Conservation (phyloP, 1,140 invertebrate genomes). For the Meloidogyne exigua region DNA sequence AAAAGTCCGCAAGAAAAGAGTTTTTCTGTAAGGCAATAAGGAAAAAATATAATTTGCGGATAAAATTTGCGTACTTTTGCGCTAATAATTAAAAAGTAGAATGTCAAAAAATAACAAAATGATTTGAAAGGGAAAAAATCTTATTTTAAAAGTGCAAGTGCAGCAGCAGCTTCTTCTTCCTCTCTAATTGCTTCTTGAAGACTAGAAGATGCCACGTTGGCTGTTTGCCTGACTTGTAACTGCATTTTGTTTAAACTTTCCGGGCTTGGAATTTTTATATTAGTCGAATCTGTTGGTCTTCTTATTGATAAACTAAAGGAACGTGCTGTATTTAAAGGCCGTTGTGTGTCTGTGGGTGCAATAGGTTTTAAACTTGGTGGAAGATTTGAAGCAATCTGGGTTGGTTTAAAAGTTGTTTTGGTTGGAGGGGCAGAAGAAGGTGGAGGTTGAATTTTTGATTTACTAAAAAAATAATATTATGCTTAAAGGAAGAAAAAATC, state of each 20-base stretch:
- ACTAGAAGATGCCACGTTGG: neutral
- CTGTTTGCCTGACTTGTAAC: conserved; percentile 16
- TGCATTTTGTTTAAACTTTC: conserved; percentile 21
- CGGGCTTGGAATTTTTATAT: conserved; percentile 22
- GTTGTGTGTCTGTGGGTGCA: neutral
- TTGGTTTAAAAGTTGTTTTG: conserved; percentile 19
- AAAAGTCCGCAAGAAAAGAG: too few relatives aligned
- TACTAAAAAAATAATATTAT: too few relatives aligned
- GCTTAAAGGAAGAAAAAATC: too few relatives aligned
- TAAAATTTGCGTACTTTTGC: too few relatives aligned
- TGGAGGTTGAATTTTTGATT: neutral
- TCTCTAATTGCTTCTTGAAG: conserved; percentile 19
- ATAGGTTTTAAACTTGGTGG: conserved; percentile 10
- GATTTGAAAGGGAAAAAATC: too few relatives aligned
- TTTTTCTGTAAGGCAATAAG: too few relatives aligned
- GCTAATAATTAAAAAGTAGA: neutral
- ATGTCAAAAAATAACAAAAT: neutral
- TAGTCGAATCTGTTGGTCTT: conserved; percentile 3
- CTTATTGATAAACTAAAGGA: conserved; percentile 12
- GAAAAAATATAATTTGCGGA: too few relatives aligned
- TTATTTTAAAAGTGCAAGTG: conserved; percentile 20
- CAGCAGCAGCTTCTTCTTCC: conserved; percentile 23
- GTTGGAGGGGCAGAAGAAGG: neutral
- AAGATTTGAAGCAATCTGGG: conserved; percentile 17
- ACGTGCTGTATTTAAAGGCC: conserved; percentile 8